These are phyloP conservation scores for Lepisosteus oculatus DNA, from an alignment of 2,113 vertebrate species.

Conservation along the genomic window DNA sequence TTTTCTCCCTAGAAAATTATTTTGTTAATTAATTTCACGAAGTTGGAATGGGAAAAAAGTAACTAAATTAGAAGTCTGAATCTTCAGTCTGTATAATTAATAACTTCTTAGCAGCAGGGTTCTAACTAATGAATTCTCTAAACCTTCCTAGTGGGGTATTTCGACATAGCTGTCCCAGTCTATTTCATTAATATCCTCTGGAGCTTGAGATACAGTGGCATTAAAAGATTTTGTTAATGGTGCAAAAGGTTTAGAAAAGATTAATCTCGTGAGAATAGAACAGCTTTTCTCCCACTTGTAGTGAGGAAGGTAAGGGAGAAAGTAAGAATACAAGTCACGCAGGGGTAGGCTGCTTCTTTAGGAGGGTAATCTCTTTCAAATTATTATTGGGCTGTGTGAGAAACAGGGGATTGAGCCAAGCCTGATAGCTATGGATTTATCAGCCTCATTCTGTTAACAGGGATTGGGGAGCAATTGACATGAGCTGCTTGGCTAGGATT, in stretches of 20 bases:
- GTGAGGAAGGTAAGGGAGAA: too few species aligned
- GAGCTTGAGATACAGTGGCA: background rate
- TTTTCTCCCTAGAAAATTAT: too few species aligned
- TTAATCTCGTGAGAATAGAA: background rate
- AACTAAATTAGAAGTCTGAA: too few species aligned
- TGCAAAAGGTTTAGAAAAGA: background rate
- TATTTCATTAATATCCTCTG: background rate
- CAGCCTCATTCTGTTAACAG: background rate
- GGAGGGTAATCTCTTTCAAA: background rate
- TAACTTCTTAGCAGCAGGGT: too few species aligned
- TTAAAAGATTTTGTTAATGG: slow-evolving; percentile 1
- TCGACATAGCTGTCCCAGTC: background rate
- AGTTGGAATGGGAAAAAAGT: too few species aligned
- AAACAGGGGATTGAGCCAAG: background rate
- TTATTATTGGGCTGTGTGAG: background rate
- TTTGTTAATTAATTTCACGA: too few species aligned
- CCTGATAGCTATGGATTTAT: background rate
- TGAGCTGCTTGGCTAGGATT: background rate
- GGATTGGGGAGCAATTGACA: background rate
- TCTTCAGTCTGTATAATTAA: too few species aligned
- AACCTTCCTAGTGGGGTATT: background rate
- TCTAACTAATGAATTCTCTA: too few species aligned
- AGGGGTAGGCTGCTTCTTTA: background rate
- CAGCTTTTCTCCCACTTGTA: too few species aligned
- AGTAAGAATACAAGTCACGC: background rate